phyloP scores from a whole-genome alignment of 2,113 vertebrate species.

The Tiliqua scincoides region DNA sequence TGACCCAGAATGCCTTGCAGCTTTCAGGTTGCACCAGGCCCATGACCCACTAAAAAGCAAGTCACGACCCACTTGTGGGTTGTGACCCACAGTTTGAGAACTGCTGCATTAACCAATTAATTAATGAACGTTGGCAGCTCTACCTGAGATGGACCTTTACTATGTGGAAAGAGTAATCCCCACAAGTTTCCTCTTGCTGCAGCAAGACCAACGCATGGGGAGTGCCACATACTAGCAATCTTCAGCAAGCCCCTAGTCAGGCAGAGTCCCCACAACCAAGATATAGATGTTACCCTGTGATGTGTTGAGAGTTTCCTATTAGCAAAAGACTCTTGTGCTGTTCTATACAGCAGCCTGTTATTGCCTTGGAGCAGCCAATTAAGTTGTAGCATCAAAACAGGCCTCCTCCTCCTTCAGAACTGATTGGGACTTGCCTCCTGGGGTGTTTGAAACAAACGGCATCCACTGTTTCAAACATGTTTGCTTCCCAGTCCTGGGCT shows the following conservation, averaged over 20 bases:
- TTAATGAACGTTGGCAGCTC: no score
- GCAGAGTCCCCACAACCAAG: neutral
- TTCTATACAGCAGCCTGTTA: conserved; percentile 19
- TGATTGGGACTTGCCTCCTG: conserved; percentile 18
- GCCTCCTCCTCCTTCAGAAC: neutral
- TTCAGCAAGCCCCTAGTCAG: neutral
- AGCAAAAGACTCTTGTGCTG: neutral
- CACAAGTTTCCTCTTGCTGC: neutral
- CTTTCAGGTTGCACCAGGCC: no score
- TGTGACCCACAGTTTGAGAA: no score
- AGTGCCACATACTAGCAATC: accelerated
- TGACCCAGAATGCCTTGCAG: no score
- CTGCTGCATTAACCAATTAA: no score
- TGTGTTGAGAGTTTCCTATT: neutral
- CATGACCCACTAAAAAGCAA: no score
- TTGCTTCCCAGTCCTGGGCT: neutral
- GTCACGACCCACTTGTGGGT: no score
- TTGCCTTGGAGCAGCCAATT: conserved; percentile 3
- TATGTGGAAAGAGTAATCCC: neutral
- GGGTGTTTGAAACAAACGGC: neutral
- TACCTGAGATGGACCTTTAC: no score
- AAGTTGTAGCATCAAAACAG: conserved; percentile 47
- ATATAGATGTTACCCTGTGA: neutral
- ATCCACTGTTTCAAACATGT: neutral
- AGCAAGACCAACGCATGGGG: neutral